Conservation (phyloP, 2,888 invertebrate genomes). For the Sinelater perroti region DNA sequence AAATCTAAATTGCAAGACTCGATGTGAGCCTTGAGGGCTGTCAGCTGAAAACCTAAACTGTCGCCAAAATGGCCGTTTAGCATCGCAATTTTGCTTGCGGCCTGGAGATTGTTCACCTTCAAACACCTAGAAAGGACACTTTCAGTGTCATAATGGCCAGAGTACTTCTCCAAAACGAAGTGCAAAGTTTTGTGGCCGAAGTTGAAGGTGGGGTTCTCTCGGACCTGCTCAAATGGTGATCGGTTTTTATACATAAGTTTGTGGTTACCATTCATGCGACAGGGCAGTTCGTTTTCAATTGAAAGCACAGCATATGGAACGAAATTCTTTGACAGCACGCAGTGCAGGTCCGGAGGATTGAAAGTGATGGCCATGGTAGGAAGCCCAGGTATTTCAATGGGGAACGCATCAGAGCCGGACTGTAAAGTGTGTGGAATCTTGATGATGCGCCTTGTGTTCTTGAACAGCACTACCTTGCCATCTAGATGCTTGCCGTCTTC, state of each 20-base stretch:
- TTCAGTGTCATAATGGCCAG: conserved; percentile 59
- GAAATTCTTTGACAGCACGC: conserved; percentile 49
- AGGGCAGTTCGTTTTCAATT: conserved; percentile 42
- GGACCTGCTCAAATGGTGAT: conserved; percentile 42
- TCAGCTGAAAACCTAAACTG: conserved; percentile 58
- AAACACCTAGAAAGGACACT: conserved; percentile 55
- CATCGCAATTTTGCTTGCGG: conserved; percentile 58
- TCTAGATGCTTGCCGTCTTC: conserved; percentile 68
- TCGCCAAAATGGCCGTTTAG: conserved; percentile 59
- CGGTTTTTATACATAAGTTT: not conserved
- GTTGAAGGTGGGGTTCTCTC: conserved; percentile 45
- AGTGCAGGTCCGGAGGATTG: conserved; percentile 52
- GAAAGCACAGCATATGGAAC: conserved; percentile 43
- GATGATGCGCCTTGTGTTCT: conserved; percentile 76
- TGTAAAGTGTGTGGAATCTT: conserved; percentile 66
- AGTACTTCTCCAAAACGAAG: conserved; percentile 56
- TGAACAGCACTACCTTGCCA: conserved; percentile 71
- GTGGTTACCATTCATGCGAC: not conserved
- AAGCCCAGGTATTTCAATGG: conserved; percentile 59
- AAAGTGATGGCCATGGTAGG: conserved; percentile 59
- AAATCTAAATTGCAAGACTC: conserved; percentile 46
- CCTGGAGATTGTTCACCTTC: conserved; percentile 56
- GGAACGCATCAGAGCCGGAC: conserved; percentile 52
- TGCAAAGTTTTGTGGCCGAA: conserved; percentile 57
- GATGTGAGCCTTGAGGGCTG: conserved; percentile 56